Conservation (phyloP, 1,140 invertebrate genomes). For the Helicorthomorpha holstii region DNA sequence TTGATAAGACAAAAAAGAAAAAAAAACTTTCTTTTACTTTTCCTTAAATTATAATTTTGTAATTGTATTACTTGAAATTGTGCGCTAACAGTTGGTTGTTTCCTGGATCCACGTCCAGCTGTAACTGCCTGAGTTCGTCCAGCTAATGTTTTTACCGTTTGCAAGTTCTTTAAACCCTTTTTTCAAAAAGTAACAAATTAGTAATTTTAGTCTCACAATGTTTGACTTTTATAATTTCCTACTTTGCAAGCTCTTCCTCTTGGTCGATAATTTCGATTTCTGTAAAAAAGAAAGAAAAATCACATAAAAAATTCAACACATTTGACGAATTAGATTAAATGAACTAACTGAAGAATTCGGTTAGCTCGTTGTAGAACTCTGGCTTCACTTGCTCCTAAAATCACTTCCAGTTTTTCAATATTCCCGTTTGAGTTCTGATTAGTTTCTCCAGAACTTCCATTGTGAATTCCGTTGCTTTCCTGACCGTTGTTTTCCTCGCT, state of each 20-base stretch:
- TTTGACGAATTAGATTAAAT: background rate
- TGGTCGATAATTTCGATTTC: background rate
- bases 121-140: slow-evolving; percentile 15
- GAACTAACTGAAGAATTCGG: slow-evolving; percentile 15
- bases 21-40: background rate
- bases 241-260: background rate
- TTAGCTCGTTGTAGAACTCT: slow-evolving; percentile 14
- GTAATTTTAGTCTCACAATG: background rate
- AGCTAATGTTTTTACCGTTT: slow-evolving; percentile 76
- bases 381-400: slow-evolving; percentile 10
- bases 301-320: background rate
- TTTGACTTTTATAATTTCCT: background rate
- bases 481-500: too few species aligned
- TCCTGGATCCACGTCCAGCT: slow-evolving; percentile 9
- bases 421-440: too few species aligned
- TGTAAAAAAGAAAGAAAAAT: background rate
- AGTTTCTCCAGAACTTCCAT: too few species aligned
- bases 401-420: background rate
- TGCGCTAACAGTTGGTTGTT: slow-evolving; percentile 12
- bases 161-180: slow-evolving; percentile 56
- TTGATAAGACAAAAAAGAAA: background rate
- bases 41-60: slow-evolving; percentile 2
- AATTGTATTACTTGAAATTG: slow-evolving; percentile 7
- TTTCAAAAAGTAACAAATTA: too few species aligned
- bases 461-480: too few species aligned